Base-by-base conservation (phyloP, 2,113 vertebrate species). In the Onychostruthus taczanowskii region DNA sequence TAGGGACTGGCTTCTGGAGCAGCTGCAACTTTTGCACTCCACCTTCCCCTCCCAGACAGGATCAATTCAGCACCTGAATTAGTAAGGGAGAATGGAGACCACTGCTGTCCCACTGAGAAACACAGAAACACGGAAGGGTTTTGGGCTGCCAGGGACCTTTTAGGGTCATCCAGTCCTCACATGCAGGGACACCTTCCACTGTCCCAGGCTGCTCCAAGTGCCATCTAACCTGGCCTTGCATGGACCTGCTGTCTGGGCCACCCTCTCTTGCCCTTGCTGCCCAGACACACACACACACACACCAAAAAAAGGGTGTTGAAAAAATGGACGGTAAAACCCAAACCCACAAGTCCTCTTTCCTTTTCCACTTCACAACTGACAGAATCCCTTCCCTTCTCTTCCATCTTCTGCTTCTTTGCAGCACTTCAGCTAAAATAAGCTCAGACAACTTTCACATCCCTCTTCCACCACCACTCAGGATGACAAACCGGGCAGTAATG, bases 21-120 rank as follows among this genome's bases (percentile, higher is more conserved):
- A 39, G 58, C 44, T 89, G n/a, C 30, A 55, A 20, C 7, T 35
- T 8, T 0, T 39, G 11, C 62, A 47, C n/a, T 43, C 27, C 63
- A 72, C 27, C 39, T 17, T 31, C 10, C 11, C 14, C 24, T 75
- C 43, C 0, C 0, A 49, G 52, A 67, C 7, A 67, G 43, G 13
- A 44, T 18, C 50, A 76, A 20, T 1, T 7, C 10, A 44, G 26
- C 22, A 72, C 16, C n/a, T 53, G 3, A 5, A 43, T 7, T 11
- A 6, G 9, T 22, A 11, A 47, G n/a, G 35, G 47, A 72, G 30
- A 30, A 13, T 10, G 46, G 10, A 64, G 52, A 14, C 47, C 31
- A 30, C 43, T 41, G 74, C 44, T 59, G 35, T n/a, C 35, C 58
- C 68, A 47, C 9, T 35, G 24, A 69, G 30, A 80, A 33, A 6